Base-by-base conservation (phyloP, 2,888 invertebrate genomes). In the Thymelicus lineola region DNA sequence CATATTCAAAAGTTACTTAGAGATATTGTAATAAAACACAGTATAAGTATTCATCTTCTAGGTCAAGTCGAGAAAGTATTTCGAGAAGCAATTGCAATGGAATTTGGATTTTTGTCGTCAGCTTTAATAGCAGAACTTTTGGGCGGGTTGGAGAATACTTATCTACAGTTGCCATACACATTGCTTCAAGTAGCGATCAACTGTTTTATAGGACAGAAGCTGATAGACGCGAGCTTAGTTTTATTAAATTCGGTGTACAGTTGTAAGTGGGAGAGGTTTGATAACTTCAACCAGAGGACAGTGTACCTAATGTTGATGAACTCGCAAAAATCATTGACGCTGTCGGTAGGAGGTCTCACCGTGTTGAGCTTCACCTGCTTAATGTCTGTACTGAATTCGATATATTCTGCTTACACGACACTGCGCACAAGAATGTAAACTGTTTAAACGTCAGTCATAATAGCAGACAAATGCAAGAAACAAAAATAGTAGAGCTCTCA, bases 231-330 rank as follows among this genome's bases (percentile, higher is more conserved):
- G 0, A 83, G 82, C 63, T 14, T 75, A 0, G 55, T 68, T 0
- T 88, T 90, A 14, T 85, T 86, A 59, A 67, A 71, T 0, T 82
- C 89, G 0, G 81, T 90, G 0, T 90, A 89, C 50, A 75, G 75
- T 46, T 87, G 86, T 48, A 80, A 85, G 42, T 91, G 90, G 90
- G 89, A 90, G 75, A 84, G 85, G 17, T 89, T 88, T 38, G 81
- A 86, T 60, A 79, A 72, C 0, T 20, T 66, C 1, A 90, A 89
- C 62, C 85, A 78, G 83, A 87, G 81, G 70, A 82, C 82, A 14
- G 81, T 89, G 0, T 67, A 83, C 12, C 50, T 88, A 6, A 83
- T 90, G 74, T 75, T 90, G 36, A 82, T 82, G 66, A 86, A 75
- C 61, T 74, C 89, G 0, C 90, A 90, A 72, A 88, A 82, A 68